Percentiles rank a stretch among this genome's conserved stretches.
Evolutionary conservation across 2,797 vertebrate species (phyloP).

Genomic region (Pseudomugil gertrudae): DNA sequence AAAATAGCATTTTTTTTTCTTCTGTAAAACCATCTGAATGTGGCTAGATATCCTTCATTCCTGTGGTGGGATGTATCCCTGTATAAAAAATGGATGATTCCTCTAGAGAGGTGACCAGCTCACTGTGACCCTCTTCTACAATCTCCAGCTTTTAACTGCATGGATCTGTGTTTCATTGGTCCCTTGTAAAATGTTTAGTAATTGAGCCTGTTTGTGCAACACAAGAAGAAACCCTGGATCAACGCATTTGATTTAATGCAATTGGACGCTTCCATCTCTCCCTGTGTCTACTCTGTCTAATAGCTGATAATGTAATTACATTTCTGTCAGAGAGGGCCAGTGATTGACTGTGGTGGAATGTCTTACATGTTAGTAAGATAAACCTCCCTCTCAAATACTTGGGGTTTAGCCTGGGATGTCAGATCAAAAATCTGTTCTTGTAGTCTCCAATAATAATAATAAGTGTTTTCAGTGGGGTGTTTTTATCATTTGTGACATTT

Average conservation of each 20-base stretch:
- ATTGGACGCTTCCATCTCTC: conserved; percentile 44
- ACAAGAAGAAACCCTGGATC: conserved; percentile 34
- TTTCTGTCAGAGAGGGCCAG: conserved; percentile 66
- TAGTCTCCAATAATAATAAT: conserved; percentile 37
- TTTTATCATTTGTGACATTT: conserved; percentile 21
- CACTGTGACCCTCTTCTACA: conserved; percentile 49
- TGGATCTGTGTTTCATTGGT: conserved; percentile 16
- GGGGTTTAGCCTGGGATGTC: conserved; percentile 25
- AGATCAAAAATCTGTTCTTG: conserved; percentile 58
- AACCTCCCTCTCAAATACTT: conserved; percentile 50
- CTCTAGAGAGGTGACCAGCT: conserved; percentile 25
- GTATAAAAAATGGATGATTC: conserved; percentile 36
- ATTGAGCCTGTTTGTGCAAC: conserved; percentile 44
- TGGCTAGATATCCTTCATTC: background rate
- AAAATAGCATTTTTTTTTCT: background rate
- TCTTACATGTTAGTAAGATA: conserved; percentile 55
- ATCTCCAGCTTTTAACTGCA: conserved; percentile 29
- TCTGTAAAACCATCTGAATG: conserved; percentile 3
- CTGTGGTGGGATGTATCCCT: conserved; percentile 2
- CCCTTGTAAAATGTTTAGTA: conserved; percentile 29
- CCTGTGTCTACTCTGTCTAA: conserved; percentile 49
- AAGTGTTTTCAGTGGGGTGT: conserved; percentile 31
- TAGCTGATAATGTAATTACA: conserved; percentile 78
- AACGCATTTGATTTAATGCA: conserved; percentile 49
- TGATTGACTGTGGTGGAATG: conserved; percentile 63